These are phyloP conservation scores for Australoheros scitulus DNA, from an alignment of 2,113 vertebrate species.

Conservation along the genomic window DNA sequence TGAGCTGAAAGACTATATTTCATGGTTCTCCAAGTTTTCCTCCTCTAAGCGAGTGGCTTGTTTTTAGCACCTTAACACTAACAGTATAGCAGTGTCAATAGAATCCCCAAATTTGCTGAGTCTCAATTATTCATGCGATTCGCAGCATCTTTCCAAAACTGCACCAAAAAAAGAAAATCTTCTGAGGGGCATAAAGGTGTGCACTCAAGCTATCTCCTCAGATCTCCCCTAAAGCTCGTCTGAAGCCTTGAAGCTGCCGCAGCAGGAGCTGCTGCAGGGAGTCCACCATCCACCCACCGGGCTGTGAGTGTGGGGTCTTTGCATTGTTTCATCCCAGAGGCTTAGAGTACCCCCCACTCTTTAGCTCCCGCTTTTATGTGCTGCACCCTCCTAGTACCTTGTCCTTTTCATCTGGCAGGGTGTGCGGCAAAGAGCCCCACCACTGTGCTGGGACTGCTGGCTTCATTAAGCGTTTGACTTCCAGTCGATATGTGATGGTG, in stretches of 20 bases:
- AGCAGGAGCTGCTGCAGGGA: slow-evolving; percentile 35
- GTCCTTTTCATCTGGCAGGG: slow-evolving; percentile 68
- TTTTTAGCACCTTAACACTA: not conserved
- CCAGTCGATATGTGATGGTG: slow-evolving; percentile 74
- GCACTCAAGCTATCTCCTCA: not conserved
- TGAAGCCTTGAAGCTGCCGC: slow-evolving; percentile 48
- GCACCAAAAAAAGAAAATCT: not conserved
- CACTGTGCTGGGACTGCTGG: slow-evolving; percentile 61
- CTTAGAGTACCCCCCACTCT: slow-evolving; percentile 27
- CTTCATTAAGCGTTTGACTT: slow-evolving; percentile 80
- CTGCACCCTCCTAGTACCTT: slow-evolving; percentile 31
- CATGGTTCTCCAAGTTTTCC: not conserved
- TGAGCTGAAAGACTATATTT: not conserved
- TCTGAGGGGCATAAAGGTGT: slow-evolving; percentile 6
- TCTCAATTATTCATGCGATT: slow-evolving; percentile 33
- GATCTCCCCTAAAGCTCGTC: slow-evolving; percentile 7
- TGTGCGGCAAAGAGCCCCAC: slow-evolving; percentile 50
- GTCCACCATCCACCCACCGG: slow-evolving; percentile 18
- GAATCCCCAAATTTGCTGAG: not conserved
- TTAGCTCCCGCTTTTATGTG: slow-evolving; percentile 54
- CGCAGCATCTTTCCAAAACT: slow-evolving; percentile 14
- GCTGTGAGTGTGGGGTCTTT: slow-evolving; percentile 42
- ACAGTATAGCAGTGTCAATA: not conserved
- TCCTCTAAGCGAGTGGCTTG: not conserved
- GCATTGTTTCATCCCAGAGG: slow-evolving; percentile 56